Base-by-base conservation (phyloP, 2,797 vertebrate genomes). In the Sebastes iracundus region DNA sequence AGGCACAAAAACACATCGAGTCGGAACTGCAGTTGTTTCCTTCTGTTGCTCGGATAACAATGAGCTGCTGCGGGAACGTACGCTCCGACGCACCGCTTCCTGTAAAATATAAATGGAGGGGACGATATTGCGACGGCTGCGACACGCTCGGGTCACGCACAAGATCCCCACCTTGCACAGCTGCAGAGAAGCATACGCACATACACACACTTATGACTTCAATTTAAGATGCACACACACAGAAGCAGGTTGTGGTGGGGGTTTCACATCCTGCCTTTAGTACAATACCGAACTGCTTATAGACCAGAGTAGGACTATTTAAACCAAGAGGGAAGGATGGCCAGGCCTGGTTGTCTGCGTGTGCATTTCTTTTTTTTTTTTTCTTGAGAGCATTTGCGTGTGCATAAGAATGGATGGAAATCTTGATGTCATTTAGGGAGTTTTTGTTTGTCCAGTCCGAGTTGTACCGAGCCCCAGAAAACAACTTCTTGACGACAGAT, bases 21-120 rank as follows among this genome's bases (percentile, higher is more conserved):
- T 70, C 80, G 84, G 85, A 90, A 83, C 88, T 68, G 82, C 93
- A 92, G 92, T 93, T 91, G 92, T 94, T 95, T 95, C 92, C 92
- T 91, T 62, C 62, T 79, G 83, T 80, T 49, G 71, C 84, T 90
- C 92, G 88, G 92, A 90, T 94, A 94, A 94, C 93, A 94, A 94
- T 93, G 88, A 91, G 83, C 87, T 74, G 74, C 76, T 55, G 82
- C 77, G 83, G 84, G 85, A 83, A 77, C 82, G 42, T 67, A 64
- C 13, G 38, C 76, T 66, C 80, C 10, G 63, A 81, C 53, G 27
- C 85, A 49, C 65, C 38, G 2, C 85, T 91, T 93, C 93, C 90
- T 93, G 87, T 77, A 74, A 88, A 89, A 89, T 84, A 85, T 18
- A 85, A 84, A 77, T 18, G 49, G 28, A 25, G 27, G 23, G 72